Evolutionary conservation across 2,113 vertebrate genomes (phyloP), one percentile per base, ranked within the genome.

Genomic region (Nansenia antarctica): DNA sequence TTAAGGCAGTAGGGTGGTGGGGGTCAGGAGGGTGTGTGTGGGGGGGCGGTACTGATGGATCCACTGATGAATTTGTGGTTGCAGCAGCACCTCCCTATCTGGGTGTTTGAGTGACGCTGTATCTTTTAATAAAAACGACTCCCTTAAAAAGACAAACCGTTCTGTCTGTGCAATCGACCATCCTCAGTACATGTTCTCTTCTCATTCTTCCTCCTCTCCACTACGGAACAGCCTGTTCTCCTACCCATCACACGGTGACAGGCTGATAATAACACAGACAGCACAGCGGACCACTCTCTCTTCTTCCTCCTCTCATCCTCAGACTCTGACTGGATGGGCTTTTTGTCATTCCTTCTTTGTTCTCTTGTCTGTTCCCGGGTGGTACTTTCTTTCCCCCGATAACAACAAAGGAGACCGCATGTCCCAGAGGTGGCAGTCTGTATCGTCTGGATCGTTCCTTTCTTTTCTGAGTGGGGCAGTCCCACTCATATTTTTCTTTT

Each of bases 191-290:
- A 72, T 47, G 37, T 79, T 72, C 67, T 62, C n/a, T n/a, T n/a
- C n/a, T 7, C 20, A 30, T 35, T 32, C 54, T 57, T 12, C 57
- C 37, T 57, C 22, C 32, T 24, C 62, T n/a, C 24, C 30, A 39
- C 2, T 0, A 8, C 26, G 76, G 79, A 34, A 79, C 75, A 60
- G 65, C 47, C 60, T 81, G 85, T 82, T 74, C 85, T 69, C 35
- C n/a, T n/a, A n/a, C 68, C 27, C 32, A 54, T 71, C 62, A 60
- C 64, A 72, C 34, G 4, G 62, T 62, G 70, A 71, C 73, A 32
- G 39, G 26, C 4, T 59, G 62, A 83, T 76, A 73, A 67, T 31
- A 62, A 72, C 66, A 53, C 26, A 66, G 59, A 59, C 14, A 4
- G 29, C 18, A 24, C n/a, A n/a, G n/a, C n/a, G n/a, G n/a, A n/a